Base-by-base conservation (phyloP, 2,888 invertebrate species). In the Amphipoea lucens region DNA sequence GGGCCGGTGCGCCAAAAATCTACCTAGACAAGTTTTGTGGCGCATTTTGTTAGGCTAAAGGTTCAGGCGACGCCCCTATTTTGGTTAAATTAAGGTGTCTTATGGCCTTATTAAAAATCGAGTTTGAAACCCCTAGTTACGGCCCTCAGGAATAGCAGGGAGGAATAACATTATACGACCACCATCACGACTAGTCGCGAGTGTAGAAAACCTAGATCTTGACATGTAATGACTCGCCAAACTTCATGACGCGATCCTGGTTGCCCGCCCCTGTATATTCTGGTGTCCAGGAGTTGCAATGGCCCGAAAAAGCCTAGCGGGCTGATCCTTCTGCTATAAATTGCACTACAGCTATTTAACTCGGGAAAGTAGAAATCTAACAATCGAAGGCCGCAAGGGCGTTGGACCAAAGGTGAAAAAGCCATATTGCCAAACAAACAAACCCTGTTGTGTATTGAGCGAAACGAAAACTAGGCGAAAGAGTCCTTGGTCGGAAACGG, bases 371-470 rank as follows among this genome's bases (percentile, higher is more conserved):
- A 76, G 63, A 65, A 69, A 76, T 69, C 68, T 36, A 14, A 57
- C 62, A 75, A 63, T 20, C 40, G 63, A 57, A 81, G 76, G 81
- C 29, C 42, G 57, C 63, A 51, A 65, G 69, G 76, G 76, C 76
- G 42, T 81, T 68, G 54, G 36, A 66, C 60, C 51, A 42, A 70
- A 60, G 23, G 42, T 70, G 51, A 82, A 14, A 57, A 42, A 51
- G 14, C 12, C n/a, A 51, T 70, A 42, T 54, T 62, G 75, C 29
- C 14, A 29, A 40, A 68, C 71, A 72, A 81, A 20, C 23, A n/a
- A 63, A 57, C 57, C 23, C n/a, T 42, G 68, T 63, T 81, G 60
- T 54, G 5, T 81, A 63, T 36, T 60, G 40, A 48, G 14, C 48
- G n/a, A 81, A 65, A 42, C 23, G 51, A 68, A 14, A 42, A 65